Base-by-base conservation (phyloP, 2,113 vertebrate species). In the Forbesichthys agassizii region DNA sequence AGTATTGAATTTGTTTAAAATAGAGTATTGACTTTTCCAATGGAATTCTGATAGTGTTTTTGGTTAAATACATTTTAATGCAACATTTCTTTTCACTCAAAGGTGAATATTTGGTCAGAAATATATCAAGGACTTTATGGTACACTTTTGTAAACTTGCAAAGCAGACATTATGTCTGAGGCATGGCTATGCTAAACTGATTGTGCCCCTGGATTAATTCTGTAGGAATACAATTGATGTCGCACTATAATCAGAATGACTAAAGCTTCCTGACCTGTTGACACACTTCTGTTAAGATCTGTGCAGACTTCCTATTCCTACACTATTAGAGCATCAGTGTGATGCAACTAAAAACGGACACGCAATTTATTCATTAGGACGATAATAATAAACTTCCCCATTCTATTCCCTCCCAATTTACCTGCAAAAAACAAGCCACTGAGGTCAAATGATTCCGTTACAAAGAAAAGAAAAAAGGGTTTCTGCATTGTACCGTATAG, bases 101-200 rank as follows among this genome's bases (percentile, higher is more conserved):
- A 42, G 4, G 36, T 42, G 36, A 42, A 42, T 8, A 6, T 42
- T 33, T 12, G 33, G 51, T 65, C 33, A 67, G 1, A 61, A 27
- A 16, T 27, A 33, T 47, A 47, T 10, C 27, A 27, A 27, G 27
- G 13, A 59, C 74, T 20, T 79, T 83, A 84, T 73, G 83, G 71
- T 3, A 79, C 67, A 13, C 77, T 73, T 77, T 9, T 77, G 78
- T 87, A 86, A 91, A 91, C 87, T 67, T 77, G 13, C 59, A 69
- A 55, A 65, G 60, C 36, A n/a, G 53, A 80, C 20, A 55, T 14
- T 64, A 68, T 20, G 7, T 79, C 70, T 60, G 10, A 82, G 73
- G 57, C 76, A 77, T 58, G 13, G 9, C 3, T 14, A 18, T 55
- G 68, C 11, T 51, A 20, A 3, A 2, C 3, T 36, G 64, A 47